Base-by-base conservation (phyloP, 1,140 invertebrate species). In the Drosophila albomicans region DNA sequence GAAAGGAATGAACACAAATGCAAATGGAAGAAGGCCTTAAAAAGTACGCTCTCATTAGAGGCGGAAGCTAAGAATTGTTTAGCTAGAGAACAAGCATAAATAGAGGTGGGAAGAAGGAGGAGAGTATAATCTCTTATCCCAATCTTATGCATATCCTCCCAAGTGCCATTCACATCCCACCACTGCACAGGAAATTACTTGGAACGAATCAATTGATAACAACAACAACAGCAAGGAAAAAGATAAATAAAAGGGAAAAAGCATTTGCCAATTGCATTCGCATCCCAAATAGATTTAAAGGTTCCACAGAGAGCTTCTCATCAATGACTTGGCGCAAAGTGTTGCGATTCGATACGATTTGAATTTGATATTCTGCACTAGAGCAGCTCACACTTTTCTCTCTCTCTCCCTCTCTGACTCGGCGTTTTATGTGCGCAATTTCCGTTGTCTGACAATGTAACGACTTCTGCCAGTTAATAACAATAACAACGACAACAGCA, bases 361-460 rank as follows among this genome's bases (percentile, higher is more conserved):
- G 67, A 71, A 38, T 61, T 35, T 13, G 38, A 49, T 7, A 49
- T 7, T 5, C 13, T 38, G 10, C 32, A 32, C 32, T 57, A 38
- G 20, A 25, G 20, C 20, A 25, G 20, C 20, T 25, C 20, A 25
- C 20, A 25, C 20, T 25, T 25, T 3, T 25, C 20, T 25, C 20
- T 20, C 20, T 20, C 20, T 20, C 2, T 20, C 20, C 20, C 2
- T 20, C 56, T 43, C 35, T 69, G 72, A 75, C 72, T 75, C 57
- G 57, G 56, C 73, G 46, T 71, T 77, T 82, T 87, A 80, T 87
- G 82, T 87, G 76, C 70, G 81, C 84, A 75, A 87, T 87, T 87
- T 87, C 84, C 84, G 84, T 79, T 87, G 63, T 78, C 76, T 79
- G 75, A 78, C 84, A 84, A 87, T 88, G 84, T 87, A 87, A 87